These are phyloP conservation scores for Toxostoma redivivum DNA, from an alignment of 2,113 vertebrate genomes.

Conservation along the genomic window DNA sequence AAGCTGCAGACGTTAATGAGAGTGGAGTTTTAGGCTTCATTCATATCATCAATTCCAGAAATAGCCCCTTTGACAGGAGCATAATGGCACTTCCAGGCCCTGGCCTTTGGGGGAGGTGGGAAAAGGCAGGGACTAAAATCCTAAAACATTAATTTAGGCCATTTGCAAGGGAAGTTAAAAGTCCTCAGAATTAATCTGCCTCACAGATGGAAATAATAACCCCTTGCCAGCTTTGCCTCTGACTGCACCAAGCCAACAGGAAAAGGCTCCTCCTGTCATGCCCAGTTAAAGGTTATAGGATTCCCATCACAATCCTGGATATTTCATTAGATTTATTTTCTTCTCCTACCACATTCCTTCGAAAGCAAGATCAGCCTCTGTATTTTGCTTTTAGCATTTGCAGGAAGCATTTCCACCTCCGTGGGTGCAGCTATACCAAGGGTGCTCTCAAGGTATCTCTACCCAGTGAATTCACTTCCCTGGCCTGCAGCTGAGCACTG, in stretches of 20 bases:
- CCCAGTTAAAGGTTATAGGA: background rate
- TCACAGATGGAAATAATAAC: background rate
- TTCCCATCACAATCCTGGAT: background rate
- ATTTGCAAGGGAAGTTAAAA: slow-evolving; percentile 11
- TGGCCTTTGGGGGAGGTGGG: background rate
- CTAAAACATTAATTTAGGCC: slow-evolving; percentile 52
- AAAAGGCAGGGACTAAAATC: slow-evolving; percentile 12
- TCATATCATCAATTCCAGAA: slow-evolving; percentile 59
- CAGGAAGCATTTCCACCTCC: background rate
- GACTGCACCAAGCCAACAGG: background rate
- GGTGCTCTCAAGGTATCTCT: background rate
- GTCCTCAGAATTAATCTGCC: slow-evolving; percentile 18
- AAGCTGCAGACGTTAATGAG: slow-evolving; percentile 58
- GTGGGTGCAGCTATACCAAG: background rate
- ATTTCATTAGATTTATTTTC: background rate
- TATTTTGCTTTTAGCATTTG: background rate
- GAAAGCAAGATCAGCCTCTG: background rate
- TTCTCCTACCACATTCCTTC: background rate
- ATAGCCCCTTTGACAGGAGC: slow-evolving; percentile 54
- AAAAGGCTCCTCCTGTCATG: background rate
- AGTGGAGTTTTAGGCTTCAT: slow-evolving; percentile 50
- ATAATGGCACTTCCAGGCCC: slow-evolving; percentile 49
- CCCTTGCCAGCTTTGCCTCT: background rate
- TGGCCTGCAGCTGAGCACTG: rapidly evolving
- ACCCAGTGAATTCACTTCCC: background rate